A percentile compares a stretch with the other conserved stretches of the same genome.
Evolutionary conservation across 2,888 invertebrate species (phyloP).

Genomic region (Keiferia lycopersicella): DNA sequence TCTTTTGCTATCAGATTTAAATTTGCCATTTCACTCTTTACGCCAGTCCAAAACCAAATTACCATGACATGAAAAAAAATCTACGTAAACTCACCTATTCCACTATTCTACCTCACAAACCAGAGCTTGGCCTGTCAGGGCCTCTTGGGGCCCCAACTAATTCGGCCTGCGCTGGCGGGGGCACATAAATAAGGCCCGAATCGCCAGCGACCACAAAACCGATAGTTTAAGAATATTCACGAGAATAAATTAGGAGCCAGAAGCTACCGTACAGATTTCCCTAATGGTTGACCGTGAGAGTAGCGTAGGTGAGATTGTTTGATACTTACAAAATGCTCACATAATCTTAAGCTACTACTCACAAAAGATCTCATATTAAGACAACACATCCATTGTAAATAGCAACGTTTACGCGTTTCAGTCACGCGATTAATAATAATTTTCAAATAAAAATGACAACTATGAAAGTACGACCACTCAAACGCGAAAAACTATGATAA

Average conservation of each 20-base stretch:
- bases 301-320: slow-evolving; percentile 39
- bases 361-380: too few species aligned
- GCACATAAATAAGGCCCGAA: slow-evolving; percentile 69
- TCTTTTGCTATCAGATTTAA: background rate
- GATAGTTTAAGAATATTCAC: slow-evolving; percentile 81
- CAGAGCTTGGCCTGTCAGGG: slow-evolving; percentile 37
- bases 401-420: too few species aligned
- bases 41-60: background rate
- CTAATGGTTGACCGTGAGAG: slow-evolving; percentile 69
- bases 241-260: slow-evolving; percentile 76
- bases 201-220: slow-evolving; percentile 73
- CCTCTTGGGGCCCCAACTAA: slow-evolving; percentile 50
- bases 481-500: too few species aligned
- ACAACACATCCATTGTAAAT: too few species aligned
- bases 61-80: background rate
- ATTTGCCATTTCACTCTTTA: background rate
- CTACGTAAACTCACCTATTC: slow-evolving; percentile 22
- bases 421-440: too few species aligned
- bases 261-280: slow-evolving; percentile 76
- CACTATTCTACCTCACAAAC: slow-evolving; percentile 22
- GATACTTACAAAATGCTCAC: slow-evolving; percentile 42
- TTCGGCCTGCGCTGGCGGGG: slow-evolving; percentile 44
- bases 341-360: too few species aligned
- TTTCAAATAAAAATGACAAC: too few species aligned
- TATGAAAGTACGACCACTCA: too few species aligned